A percentile compares a stretch with the other conserved stretches of the same genome.
phyloP scores from a whole-genome alignment of 2,797 vertebrate genomes.

The Spea hammondii region DNA sequence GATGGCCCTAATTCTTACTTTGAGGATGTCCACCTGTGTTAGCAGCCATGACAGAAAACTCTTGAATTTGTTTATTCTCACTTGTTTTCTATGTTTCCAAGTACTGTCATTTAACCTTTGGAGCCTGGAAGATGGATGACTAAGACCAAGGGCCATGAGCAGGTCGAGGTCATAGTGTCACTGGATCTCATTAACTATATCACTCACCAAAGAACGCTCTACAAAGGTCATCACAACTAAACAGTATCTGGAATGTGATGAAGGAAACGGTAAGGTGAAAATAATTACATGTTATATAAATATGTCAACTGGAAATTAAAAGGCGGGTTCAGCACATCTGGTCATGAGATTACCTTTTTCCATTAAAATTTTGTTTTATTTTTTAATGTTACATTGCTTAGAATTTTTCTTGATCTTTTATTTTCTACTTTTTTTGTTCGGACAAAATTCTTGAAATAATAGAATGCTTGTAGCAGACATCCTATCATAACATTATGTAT shows the following conservation, averaged over 20 bases:
- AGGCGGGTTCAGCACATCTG: conserved; percentile 8
- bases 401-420: too few relatives aligned
- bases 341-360: not conserved
- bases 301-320: conserved; percentile 40
- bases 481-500: too few relatives aligned
- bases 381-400: too few relatives aligned
- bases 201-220: conserved; percentile 67
- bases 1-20: conserved; percentile 4
- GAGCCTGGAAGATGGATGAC: conserved; percentile 73
- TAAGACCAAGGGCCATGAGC: conserved; percentile 61
- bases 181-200: conserved; percentile 76
- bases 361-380: not conserved
- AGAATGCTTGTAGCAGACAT: too few relatives aligned
- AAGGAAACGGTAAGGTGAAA: conserved; percentile 55
- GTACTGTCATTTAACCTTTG: conserved; percentile 65
- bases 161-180: conserved; percentile 70
- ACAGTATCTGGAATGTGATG: conserved; percentile 50
- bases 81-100: conserved; percentile 77
- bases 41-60: conserved; percentile 69
- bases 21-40: conserved; percentile 11
- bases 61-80: conserved; percentile 78
- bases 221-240: conserved; percentile 64
- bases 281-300: conserved; percentile 35
- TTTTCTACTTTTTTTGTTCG: too few relatives aligned
- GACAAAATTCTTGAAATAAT: too few relatives aligned